These are phyloP conservation scores for Chloropsis cyanopogon DNA, from an alignment of 2,113 vertebrate species.

Conservation along the genomic window DNA sequence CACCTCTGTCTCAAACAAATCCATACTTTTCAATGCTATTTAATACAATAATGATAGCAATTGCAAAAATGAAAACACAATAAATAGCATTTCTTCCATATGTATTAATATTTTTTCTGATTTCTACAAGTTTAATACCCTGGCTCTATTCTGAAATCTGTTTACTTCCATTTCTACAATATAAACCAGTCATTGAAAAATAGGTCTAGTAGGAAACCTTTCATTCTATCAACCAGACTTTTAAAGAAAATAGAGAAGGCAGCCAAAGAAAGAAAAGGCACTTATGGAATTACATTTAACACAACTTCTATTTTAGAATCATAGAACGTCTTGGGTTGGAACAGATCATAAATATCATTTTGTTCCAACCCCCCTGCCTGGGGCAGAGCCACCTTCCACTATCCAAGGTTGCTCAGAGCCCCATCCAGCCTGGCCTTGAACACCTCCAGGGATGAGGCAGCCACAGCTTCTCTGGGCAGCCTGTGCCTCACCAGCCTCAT, in stretches of 20 bases:
- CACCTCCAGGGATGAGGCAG: not conserved
- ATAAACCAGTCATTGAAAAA: not conserved
- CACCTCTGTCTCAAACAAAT: not conserved
- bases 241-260: not conserved
- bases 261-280: not conserved
- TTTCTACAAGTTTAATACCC: not conserved
- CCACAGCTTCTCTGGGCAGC: not conserved
- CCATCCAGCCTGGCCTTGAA: not conserved
- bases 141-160: not conserved
- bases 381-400: not conserved
- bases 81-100: not conserved
- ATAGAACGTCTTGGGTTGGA: not conserved
- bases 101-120: not conserved
- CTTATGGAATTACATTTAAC: not conserved
- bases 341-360: not conserved
- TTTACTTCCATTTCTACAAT: not conserved
- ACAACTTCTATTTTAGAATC: not conserved
- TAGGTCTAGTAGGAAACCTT: not conserved
- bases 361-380: accelerated
- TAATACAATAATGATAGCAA: not conserved
- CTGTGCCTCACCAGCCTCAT: not conserved
- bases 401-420: not conserved
- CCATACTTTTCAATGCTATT: not conserved
- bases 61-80: not conserved
- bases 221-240: not conserved